Percentiles rank a stretch among this genome's conserved stretches.
These are phyloP conservation scores for Spinibarbus caldwelli DNA, from an alignment of 2,797 vertebrate species.

Conservation along the genomic window DNA sequence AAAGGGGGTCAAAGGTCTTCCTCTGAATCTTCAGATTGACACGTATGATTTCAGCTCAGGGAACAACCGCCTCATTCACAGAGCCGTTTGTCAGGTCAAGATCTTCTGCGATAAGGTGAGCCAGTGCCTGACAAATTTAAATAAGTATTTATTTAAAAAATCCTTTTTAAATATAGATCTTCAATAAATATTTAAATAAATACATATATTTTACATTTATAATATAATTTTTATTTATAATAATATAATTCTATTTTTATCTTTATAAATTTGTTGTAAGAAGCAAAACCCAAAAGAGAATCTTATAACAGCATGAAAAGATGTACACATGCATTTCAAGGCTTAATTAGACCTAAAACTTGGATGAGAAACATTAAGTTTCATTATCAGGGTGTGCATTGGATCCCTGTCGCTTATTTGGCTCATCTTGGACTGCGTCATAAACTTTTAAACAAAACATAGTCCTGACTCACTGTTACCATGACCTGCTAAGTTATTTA, in stretches of 20 bases:
- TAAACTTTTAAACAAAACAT: conserved; percentile 16
- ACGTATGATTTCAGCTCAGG: conserved; percentile 91
- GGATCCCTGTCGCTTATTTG: background rate
- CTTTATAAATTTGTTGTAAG: background rate
- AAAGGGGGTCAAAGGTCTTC: conserved; percentile 96
- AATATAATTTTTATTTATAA: too few relatives aligned
- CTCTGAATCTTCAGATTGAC: conserved; percentile 96
- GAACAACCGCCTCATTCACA: conserved; percentile 87
- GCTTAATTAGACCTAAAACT: background rate
- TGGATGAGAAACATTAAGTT: conserved; percentile 5
- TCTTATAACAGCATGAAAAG: background rate
- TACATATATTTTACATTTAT: background rate
- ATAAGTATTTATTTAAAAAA: background rate
- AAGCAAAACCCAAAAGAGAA: background rate
- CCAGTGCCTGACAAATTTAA: background rate
- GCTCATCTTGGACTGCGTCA: conserved; percentile 6
- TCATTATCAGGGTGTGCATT: conserved; percentile 25
- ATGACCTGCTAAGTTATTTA: conserved; percentile 9
- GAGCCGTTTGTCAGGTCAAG: conserved; percentile 95
- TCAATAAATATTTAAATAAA: background rate
- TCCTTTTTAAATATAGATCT: background rate
- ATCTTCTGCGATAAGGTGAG: conserved; percentile 98
- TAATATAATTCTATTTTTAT: too few relatives aligned
- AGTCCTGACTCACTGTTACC: background rate
- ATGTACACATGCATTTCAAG: background rate